Percentiles rank a stretch among this genome's conserved stretches.
phyloP scores from a whole-genome alignment of 2,888 invertebrate species.

The Cantharis rufa region DNA sequence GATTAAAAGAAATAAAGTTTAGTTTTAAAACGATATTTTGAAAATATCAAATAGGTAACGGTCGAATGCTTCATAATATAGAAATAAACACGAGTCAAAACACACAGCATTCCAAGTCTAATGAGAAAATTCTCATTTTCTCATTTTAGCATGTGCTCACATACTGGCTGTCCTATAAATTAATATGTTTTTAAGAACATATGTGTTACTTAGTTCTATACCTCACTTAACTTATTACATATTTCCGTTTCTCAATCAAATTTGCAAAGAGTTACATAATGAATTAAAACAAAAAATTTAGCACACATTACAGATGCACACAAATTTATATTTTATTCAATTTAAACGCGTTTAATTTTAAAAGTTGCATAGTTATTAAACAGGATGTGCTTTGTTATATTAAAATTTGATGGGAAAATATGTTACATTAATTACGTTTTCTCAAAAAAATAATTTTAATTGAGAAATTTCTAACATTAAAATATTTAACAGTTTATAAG shows the following conservation, averaged over 20 bases:
- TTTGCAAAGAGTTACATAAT: neutral
- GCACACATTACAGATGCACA: neutral
- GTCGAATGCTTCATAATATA: slow-evolving; percentile 5
- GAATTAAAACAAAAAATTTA: neutral
- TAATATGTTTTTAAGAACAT: slow-evolving; percentile 23
- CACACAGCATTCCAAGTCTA: slow-evolving; percentile 25
- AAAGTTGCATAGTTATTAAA: neutral
- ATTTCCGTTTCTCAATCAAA: neutral
- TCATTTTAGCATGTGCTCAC: slow-evolving; percentile 12
- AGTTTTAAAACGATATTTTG: neutral
- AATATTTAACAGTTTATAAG: neutral
- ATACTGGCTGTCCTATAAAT: slow-evolving; percentile 21
- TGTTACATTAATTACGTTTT: neutral
- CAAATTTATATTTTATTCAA: neutral
- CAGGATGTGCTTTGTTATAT: neutral
- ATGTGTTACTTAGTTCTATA: slow-evolving; percentile 5
- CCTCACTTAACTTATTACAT: neutral
- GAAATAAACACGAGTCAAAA: slow-evolving; percentile 27
- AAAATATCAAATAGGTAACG: neutral
- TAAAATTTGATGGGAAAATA: neutral
- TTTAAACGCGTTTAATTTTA: neutral
- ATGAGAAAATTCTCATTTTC: slow-evolving; percentile 27
- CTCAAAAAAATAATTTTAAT: neutral
- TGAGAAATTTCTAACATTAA: neutral
- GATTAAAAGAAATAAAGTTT: neutral